A percentile compares a stretch with the other conserved stretches of the same genome.
These are phyloP conservation scores for Acanthoscelides obtectus DNA, from an alignment of 2,888 invertebrate species.

Conservation along the genomic window DNA sequence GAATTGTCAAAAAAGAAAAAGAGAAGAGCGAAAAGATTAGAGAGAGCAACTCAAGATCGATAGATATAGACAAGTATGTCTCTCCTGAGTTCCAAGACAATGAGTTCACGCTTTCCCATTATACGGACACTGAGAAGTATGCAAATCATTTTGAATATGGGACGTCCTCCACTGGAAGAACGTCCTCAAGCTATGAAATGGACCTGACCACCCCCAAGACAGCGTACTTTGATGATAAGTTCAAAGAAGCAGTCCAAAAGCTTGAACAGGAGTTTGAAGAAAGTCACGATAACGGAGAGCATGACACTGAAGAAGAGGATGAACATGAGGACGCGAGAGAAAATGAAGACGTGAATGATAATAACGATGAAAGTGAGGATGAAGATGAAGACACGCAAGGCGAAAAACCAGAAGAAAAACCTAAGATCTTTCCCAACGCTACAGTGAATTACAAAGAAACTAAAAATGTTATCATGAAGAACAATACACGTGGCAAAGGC, in stretches of 20 bases:
- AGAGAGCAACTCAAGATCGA: slow-evolving; percentile 35
- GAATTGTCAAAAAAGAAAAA: slow-evolving; percentile 11
- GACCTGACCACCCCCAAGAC: slow-evolving; percentile 53
- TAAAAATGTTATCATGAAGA: slow-evolving; percentile 29
- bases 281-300: slow-evolving; percentile 13
- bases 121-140: slow-evolving; percentile 44
- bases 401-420: slow-evolving; percentile 27
- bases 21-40: slow-evolving; percentile 9
- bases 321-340: slow-evolving; percentile 17
- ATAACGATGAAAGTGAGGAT: slow-evolving; percentile 12
- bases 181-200: slow-evolving; percentile 13
- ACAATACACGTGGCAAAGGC: slow-evolving; percentile 33
- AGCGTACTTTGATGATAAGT: slow-evolving; percentile 53
- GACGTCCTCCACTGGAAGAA: slow-evolving; percentile 15
- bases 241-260: slow-evolving; percentile 52
- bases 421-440: slow-evolving; percentile 26
- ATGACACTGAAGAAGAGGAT: slow-evolving; percentile 15
- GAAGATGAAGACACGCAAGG: slow-evolving; percentile 21
- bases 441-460: slow-evolving; percentile 35
- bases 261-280: slow-evolving; percentile 30
- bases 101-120: slow-evolving; percentile 52
- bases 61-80: slow-evolving; percentile 48
- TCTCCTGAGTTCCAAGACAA: slow-evolving; percentile 52
- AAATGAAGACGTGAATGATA: slow-evolving; percentile 17
- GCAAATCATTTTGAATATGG: slow-evolving; percentile 22